These are phyloP conservation scores for Acrobasis suavella DNA, from an alignment of 2,888 invertebrate species.

Conservation along the genomic window DNA sequence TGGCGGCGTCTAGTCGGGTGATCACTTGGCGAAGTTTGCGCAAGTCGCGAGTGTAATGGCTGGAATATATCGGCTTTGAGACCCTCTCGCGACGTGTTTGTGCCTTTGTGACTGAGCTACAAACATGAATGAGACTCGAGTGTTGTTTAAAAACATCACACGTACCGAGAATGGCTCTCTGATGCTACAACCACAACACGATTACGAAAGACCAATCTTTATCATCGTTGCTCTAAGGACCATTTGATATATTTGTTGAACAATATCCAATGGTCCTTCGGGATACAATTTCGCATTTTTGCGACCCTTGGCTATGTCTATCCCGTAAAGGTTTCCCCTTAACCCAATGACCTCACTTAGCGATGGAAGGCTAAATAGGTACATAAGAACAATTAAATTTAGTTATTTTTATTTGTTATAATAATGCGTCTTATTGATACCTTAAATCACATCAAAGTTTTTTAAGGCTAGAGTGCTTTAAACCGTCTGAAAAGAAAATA, in stretches of 20 bases:
- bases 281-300: too few species aligned
- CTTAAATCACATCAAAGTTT: constrained; percentile 18
- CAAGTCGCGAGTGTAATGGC: constrained; percentile 62
- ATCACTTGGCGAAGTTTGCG: constrained; percentile 68
- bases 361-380: too few species aligned
- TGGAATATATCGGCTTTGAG: constrained; percentile 66
- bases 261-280: too few species aligned
- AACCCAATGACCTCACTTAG: too few species aligned
- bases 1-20: constrained; percentile 66
- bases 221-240: not conserved
- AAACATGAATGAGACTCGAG: constrained; percentile 47
- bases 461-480: constrained; percentile 41
- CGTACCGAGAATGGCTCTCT: constrained; percentile 10
- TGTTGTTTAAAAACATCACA: constrained; percentile 40
- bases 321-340: too few species aligned
- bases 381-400: too few species aligned
- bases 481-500: constrained; percentile 62
- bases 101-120: constrained; percentile 54
- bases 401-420: too few species aligned
- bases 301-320: too few species aligned
- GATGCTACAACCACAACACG: not conserved
- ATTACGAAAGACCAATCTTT: not conserved
- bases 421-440: too few species aligned
- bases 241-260: too few species aligned
- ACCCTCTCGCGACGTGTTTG: constrained; percentile 42